These are phyloP conservation scores for Drosophila bifasciata DNA, from an alignment of 1,140 invertebrate genomes.

Conservation along the genomic window DNA sequence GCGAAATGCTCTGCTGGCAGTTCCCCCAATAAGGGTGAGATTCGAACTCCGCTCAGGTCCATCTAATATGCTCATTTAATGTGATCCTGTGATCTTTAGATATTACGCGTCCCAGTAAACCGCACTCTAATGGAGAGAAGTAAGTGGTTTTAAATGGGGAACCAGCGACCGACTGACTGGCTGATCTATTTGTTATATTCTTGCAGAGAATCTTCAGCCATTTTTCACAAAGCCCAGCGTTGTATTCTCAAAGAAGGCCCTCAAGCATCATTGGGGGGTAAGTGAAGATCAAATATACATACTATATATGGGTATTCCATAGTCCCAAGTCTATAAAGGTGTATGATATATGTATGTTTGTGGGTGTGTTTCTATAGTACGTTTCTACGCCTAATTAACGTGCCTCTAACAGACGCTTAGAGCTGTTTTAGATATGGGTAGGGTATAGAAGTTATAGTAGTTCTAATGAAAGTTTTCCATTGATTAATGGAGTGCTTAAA, in stretches of 20 bases:
- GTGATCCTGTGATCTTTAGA: background rate
- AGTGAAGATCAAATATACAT: constrained; percentile 8
- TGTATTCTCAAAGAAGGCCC: constrained; percentile 24
- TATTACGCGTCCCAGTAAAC: background rate
- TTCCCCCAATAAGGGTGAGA: constrained; percentile 20
- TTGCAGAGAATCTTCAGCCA: constrained; percentile 14
- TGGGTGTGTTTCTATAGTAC: background rate
- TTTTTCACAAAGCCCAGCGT: constrained; percentile 31
- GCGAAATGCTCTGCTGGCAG: background rate
- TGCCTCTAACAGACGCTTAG: constrained; percentile 36
- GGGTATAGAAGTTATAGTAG: constrained; percentile 1
- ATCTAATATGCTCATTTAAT: background rate
- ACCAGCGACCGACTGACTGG: background rate
- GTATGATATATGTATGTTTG: background rate
- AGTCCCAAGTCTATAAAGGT: too few relatives aligned
- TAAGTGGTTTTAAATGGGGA: constrained; percentile 9
- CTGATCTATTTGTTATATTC: background rate
- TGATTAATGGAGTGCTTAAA: constrained; percentile 23
- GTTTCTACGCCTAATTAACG: constrained; percentile 28
- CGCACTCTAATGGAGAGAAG: constrained; percentile 16
- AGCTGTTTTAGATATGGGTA: constrained; percentile 22
- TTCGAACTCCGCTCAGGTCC: background rate
- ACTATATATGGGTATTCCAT: too few relatives aligned
- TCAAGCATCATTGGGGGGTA: constrained; percentile 59
- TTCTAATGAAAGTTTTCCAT: constrained; percentile 7